A percentile compares a stretch with the other conserved stretches of the same genome.
These are phyloP conservation scores for Caenorhabditis japonica DNA, from an alignment of 2,888 invertebrate species.

Conservation along the genomic window DNA sequence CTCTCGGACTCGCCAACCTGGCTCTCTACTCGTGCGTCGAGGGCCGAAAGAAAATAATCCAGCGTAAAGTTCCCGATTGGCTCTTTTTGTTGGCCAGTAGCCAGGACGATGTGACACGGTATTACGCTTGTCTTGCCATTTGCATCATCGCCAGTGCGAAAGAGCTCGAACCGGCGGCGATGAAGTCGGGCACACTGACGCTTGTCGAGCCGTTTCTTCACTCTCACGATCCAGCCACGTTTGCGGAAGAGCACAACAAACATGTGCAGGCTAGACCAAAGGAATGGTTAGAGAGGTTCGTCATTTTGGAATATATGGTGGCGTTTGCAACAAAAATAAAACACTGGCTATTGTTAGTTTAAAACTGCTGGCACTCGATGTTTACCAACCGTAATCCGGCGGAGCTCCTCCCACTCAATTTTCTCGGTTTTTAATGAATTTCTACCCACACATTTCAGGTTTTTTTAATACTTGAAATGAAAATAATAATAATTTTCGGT, in stretches of 20 bases:
- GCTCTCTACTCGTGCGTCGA: slow-evolving; percentile 86
- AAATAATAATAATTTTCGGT: too few species aligned
- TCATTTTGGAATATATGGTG: background rate
- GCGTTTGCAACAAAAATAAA: too few species aligned
- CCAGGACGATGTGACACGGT: slow-evolving; percentile 93
- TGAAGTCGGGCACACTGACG: slow-evolving; percentile 94
- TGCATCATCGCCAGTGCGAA: slow-evolving; percentile 81
- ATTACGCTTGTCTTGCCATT: slow-evolving; percentile 97
- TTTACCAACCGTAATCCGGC: too few species aligned
- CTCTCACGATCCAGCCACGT: slow-evolving; percentile 92
- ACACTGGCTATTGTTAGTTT: too few species aligned
- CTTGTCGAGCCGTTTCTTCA: slow-evolving; percentile 96
- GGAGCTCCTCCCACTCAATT: too few species aligned
- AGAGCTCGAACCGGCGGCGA: slow-evolving; percentile 95
- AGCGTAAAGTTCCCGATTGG: slow-evolving; percentile 83
- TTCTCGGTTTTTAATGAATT: too few species aligned
- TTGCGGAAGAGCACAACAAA: slow-evolving; percentile 82
- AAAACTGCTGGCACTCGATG: too few species aligned
- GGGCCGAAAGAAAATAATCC: slow-evolving; percentile 79
- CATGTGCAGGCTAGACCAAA: slow-evolving; percentile 80
- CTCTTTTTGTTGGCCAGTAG: slow-evolving; percentile 91
- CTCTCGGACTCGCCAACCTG: slow-evolving; percentile 94
- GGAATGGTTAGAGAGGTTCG: slow-evolving; percentile 72
- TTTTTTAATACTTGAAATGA: too few species aligned
- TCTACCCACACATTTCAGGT: too few species aligned